phyloP scores from a whole-genome alignment of 2,113 vertebrate species.

The Pseudorasbora parva region DNA sequence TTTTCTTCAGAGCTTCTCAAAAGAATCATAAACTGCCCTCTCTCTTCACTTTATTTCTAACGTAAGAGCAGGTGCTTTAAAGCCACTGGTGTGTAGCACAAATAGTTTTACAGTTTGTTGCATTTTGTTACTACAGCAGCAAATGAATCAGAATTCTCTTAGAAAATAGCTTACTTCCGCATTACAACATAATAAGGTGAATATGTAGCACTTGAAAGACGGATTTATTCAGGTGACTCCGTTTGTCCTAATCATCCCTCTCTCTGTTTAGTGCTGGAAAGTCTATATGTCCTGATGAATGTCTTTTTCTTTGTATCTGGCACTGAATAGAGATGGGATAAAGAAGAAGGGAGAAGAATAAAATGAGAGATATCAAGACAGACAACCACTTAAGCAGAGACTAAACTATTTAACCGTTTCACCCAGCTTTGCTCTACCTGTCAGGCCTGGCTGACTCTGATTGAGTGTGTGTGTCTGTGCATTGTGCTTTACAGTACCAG shows the following conservation, averaged over 20 bases:
- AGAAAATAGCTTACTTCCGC: too few relatives aligned
- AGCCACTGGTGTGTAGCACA: too few relatives aligned
- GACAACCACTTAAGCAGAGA: slow-evolving; percentile 62
- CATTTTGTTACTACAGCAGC: too few relatives aligned
- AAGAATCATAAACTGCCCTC: background rate
- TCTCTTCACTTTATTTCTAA: too few relatives aligned
- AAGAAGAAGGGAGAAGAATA: background rate
- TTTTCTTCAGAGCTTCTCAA: background rate
- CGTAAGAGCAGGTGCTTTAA: too few relatives aligned
- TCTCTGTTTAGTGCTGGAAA: too few relatives aligned
- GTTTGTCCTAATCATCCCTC: too few relatives aligned
- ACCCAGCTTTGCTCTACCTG: slow-evolving; percentile 58
- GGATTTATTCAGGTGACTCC: too few relatives aligned
- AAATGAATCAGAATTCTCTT: too few relatives aligned
- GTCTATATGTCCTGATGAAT: background rate
- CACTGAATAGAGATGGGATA: background rate
- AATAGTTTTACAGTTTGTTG: too few relatives aligned
- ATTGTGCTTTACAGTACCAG: slow-evolving; percentile 1
- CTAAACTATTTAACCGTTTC: slow-evolving; percentile 68
- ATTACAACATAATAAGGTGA: too few relatives aligned
- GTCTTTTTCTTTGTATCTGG: slow-evolving; percentile 5
- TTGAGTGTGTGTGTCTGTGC: slow-evolving; percentile 31
- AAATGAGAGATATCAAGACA: slow-evolving; percentile 52
- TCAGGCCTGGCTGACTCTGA: slow-evolving; percentile 38
- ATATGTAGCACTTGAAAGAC: too few relatives aligned